Evolutionary conservation across 2,113 vertebrate genomes (phyloP), one percentile per base, ranked within the genome.

Genomic region (Zingel zingel): DNA sequence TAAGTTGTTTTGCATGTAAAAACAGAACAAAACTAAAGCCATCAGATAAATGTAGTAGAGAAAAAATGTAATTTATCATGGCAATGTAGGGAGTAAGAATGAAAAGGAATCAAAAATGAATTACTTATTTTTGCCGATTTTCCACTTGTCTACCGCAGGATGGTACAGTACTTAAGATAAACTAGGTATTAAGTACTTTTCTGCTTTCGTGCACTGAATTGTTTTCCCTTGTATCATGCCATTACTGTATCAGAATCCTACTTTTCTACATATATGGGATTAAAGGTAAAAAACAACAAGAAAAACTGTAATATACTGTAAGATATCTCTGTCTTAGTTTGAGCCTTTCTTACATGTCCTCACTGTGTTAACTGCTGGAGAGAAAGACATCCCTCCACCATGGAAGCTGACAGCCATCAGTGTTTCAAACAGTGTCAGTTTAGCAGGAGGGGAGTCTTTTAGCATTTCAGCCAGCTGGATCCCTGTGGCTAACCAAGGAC

Each of bases 401-500:
- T 4, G n/a, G 25, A 64, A 58, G 68, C 74, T 50, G 77, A 75
- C 78, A 81, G 25, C 18, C 65, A 59, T 75, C 72, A 25, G 43
- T 4, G 23, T 67, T 82, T 86, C 39, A 64, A 74, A 73, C 64
- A 6, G 59, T 72, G 70, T 74, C 74, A 65, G 16, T 77, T 81
- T 36, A 77, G 33, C 67, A 63, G 69, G 36, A 58, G 62, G 63
- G 27, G 19, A 76, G 13, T 48, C 3, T 84, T 82, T 84, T 61
- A 67, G 54, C 66, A n/a, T 77, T 87, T 75, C 62, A 73, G 39
- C 61, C 57, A 23, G 58, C 25, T 74, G 84, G 72, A 79, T 77
- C 76, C 77, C 66, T 33, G 72, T 25, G 73, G 75, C 67, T 56
- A 74, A 48, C 57, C 75, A 67, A 80, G 64, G 79, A 87, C 57